Base-by-base conservation (phyloP, 2,797 vertebrate species). In the Ceyx erithaca region DNA sequence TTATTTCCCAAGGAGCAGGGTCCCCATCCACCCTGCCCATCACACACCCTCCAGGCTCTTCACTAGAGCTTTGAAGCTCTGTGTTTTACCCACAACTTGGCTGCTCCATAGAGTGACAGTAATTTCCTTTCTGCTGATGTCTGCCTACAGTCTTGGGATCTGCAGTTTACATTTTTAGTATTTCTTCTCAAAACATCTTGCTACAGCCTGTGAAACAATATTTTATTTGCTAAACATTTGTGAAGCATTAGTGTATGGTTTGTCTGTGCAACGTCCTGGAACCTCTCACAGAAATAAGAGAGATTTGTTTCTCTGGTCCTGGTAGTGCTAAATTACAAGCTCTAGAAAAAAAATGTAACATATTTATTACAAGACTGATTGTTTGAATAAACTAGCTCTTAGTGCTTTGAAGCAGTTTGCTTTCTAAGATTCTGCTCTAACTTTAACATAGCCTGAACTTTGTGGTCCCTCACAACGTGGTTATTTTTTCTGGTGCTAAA, bases 341-440 rank as follows among this genome's bases (percentile, higher is more conserved):
- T 78, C 41, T 89, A 89, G 83, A 89, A 40, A 40, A 85, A 89
- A 83, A 33, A 33, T 33, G 30, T 40, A 92, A 49, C 51, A 59
- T 55, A 22, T 80, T 81, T 79, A 63, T 72, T 91, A 40, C 55
- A 66, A 58, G 58, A 58, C 23, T 80, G 82, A 75, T 87, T 89
- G 72, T 64, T 85, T 87, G 87, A 78, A 85, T 87, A 78, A 71
- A 85, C 54, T 69, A 89, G 37, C 37, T 83, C 21, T 79, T 75
- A 51, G 28, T 55, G 40, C 70, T 76, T 31, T 79, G 67, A 81
- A 87, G 43, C 40, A 76, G 15, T 59, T 76, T 17, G 4, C 59
- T 91, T 85, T 94, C 90, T 59, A 91, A 55, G 59, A 79, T 86
- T 86, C 51, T 81, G 12, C 48, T 77, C 63, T 48, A 73, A 67